These are phyloP conservation scores for Pelosia muscerda DNA, from an alignment of 2,888 invertebrate genomes.

Conservation along the genomic window DNA sequence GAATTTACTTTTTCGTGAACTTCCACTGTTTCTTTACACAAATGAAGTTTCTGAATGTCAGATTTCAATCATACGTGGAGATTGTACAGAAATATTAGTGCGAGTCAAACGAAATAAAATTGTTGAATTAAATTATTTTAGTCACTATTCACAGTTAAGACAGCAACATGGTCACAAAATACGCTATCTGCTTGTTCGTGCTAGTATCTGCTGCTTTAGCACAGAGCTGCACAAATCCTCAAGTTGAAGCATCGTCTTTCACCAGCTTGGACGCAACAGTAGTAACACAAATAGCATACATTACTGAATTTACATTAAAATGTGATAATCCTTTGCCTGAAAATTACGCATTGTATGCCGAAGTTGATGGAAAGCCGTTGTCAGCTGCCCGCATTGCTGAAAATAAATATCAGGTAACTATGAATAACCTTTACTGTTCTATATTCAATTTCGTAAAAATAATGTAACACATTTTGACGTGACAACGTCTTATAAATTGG, in stretches of 20 bases:
- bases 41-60: conserved; percentile 34
- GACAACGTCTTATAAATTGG: too few relatives aligned
- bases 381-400: conserved; percentile 93
- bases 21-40: neutral
- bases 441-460: conserved; percentile 1
- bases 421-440: conserved; percentile 58
- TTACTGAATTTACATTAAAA: conserved; percentile 95
- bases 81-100: neutral
- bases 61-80: conserved; percentile 49
- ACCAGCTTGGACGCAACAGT: conserved; percentile 97
- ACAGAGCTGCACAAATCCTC: conserved; percentile 85
- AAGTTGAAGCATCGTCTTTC: conserved; percentile 92
- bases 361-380: conserved; percentile 94
- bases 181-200: conserved; percentile 64
- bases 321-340: conserved; percentile 90
- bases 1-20: neutral
- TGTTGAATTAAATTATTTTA: conserved; percentile 55
- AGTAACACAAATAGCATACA: conserved; percentile 95
- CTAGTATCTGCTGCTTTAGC: conserved; percentile 65
- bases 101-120: conserved; percentile 20
- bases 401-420: conserved; percentile 92
- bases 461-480: too few relatives aligned
- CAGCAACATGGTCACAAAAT: conserved; percentile 82
- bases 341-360: conserved; percentile 94
- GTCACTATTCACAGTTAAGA: conserved; percentile 57